phyloP scores from a whole-genome alignment of 2,888 invertebrate genomes.

The Lysandra coridon region DNA sequence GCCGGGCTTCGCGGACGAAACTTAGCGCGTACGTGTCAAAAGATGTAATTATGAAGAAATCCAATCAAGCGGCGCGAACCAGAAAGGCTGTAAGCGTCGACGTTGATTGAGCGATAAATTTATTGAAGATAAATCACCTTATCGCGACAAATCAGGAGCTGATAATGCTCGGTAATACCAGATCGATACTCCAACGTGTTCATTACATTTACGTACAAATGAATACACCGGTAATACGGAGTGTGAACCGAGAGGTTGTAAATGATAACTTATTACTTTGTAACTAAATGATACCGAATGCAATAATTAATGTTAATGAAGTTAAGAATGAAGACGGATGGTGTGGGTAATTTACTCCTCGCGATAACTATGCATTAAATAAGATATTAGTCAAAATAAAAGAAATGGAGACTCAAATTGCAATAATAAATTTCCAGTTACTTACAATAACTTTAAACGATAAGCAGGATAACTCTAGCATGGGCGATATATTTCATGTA shows the following conservation, averaged over 20 bases:
- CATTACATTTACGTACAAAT: slow-evolving; percentile 39
- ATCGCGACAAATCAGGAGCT: slow-evolving; percentile 74
- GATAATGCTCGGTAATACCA: slow-evolving; percentile 50
- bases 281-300: neutral
- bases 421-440: slow-evolving; percentile 42
- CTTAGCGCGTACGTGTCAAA: slow-evolving; percentile 79
- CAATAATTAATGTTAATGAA: neutral
- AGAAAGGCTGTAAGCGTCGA: slow-evolving; percentile 48
- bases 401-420: neutral
- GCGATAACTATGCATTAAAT: neutral
- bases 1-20: slow-evolving; percentile 73
- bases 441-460: slow-evolving; percentile 51
- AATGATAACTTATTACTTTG: neutral
- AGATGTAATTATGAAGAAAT: slow-evolving; percentile 80
- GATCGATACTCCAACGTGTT: slow-evolving; percentile 43
- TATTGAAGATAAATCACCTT: slow-evolving; percentile 72
- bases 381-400: neutral
- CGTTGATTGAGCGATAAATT: slow-evolving; percentile 73
- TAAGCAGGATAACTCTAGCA: slow-evolving; percentile 51
- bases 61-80: slow-evolving; percentile 66
- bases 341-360: neutral
- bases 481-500: slow-evolving; percentile 63
- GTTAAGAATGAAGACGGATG: neutral
- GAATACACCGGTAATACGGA: slow-evolving; percentile 15
- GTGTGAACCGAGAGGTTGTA: slow-evolving; percentile 14